A percentile compares a stretch with the other conserved stretches of the same genome.
Evolutionary conservation across 1,140 invertebrate species (phyloP).

Genomic region (Triops longicaudatus): DNA sequence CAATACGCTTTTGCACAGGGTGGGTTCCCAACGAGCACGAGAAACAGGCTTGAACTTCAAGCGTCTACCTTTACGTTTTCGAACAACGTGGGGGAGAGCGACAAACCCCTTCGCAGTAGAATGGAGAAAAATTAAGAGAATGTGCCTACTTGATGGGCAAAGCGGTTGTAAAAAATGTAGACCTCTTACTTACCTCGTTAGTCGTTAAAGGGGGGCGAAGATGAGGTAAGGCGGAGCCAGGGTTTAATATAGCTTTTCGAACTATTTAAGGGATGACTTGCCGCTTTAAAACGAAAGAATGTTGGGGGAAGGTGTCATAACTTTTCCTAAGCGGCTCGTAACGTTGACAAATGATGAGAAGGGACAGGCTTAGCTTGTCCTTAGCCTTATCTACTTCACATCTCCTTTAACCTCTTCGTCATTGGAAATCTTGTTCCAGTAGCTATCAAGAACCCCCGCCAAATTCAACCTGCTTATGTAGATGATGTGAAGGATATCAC

Average conservation of each 20-base stretch:
- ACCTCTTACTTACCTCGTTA: constrained; percentile 15
- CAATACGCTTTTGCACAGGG: neutral
- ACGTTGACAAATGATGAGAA: constrained; percentile 15
- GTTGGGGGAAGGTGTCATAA: neutral
- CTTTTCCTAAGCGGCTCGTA: constrained; percentile 14
- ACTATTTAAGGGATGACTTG: constrained; percentile 12
- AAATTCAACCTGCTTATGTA: neutral
- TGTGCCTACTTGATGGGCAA: neutral
- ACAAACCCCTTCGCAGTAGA: neutral
- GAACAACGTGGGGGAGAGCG: neutral
- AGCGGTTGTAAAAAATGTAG: constrained; percentile 12
- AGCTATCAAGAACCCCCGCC: neutral
- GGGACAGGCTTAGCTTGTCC: neutral
- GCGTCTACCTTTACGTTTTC: neutral
- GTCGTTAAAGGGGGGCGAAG: constrained; percentile 1
- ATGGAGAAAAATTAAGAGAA: constrained; percentile 7
- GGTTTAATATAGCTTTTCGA: neutral
- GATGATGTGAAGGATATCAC: neutral
- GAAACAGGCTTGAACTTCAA: neutral
- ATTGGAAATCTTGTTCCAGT: constrained; percentile 15
- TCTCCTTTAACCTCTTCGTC: constrained; percentile 9
- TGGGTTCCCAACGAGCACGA: neutral
- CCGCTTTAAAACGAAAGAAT: neutral
- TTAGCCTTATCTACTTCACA: constrained; percentile 1
- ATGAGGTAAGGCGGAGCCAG: neutral